phyloP scores from a whole-genome alignment of 2,797 vertebrate genomes.

The Gallinago solitaria region DNA sequence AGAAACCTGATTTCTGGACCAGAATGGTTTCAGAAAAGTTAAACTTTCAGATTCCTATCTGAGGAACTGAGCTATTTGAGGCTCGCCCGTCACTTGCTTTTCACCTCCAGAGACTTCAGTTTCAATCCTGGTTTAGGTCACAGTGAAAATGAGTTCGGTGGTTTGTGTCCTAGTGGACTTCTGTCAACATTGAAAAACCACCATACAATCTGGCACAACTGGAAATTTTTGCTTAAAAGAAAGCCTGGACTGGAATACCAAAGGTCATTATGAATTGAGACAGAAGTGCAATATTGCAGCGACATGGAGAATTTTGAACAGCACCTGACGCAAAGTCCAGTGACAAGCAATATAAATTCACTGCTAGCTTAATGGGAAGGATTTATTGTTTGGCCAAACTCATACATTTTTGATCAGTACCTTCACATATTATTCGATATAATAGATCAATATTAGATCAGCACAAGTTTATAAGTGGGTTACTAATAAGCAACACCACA shows the following conservation, averaged over 20 bases:
- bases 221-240: not conserved
- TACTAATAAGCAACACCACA: no score
- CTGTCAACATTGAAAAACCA: slow-evolving; percentile 26
- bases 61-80: not conserved
- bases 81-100: slow-evolving; percentile 11
- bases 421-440: not conserved
- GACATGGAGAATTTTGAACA: not conserved
- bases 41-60: not conserved
- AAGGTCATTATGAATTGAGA: not conserved
- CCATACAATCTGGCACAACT: not conserved
- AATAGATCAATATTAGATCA: no score
- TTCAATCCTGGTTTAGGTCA: slow-evolving; percentile 50
- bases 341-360: not conserved
- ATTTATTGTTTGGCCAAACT: not conserved
- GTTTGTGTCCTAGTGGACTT: slow-evolving; percentile 40
- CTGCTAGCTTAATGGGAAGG: not conserved
- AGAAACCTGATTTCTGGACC: not conserved
- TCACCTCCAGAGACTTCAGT: slow-evolving; percentile 22
- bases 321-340: not conserved
- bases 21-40: slow-evolving; percentile 16
- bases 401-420: not conserved
- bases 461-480: no score
- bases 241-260: slow-evolving; percentile 11
- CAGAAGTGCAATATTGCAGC: not conserved
- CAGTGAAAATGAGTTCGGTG: slow-evolving; percentile 24